phyloP scores from a whole-genome alignment of 2,797 vertebrate species.

The Macropodus opercularis region DNA sequence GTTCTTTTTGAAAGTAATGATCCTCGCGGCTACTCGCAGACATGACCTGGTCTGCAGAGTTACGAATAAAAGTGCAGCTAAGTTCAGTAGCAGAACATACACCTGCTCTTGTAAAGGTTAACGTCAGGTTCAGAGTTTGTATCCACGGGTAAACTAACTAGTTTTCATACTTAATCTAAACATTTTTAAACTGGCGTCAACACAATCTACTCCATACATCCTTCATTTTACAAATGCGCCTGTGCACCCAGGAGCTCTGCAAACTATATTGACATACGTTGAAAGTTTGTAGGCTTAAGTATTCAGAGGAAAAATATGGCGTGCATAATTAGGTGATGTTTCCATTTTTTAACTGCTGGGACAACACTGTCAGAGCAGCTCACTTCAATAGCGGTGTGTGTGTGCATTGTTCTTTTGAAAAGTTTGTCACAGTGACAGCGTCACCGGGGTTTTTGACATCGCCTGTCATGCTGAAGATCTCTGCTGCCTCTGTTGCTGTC shows the following conservation, averaged over 20 bases:
- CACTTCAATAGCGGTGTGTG: slow-evolving; percentile 75
- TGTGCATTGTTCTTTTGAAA: slow-evolving; percentile 82
- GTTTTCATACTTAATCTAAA: slow-evolving; percentile 6
- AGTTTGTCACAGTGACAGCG: slow-evolving; percentile 85
- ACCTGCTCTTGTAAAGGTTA: slow-evolving; percentile 45
- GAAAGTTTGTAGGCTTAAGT: slow-evolving; percentile 77
- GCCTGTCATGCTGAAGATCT: slow-evolving; percentile 84
- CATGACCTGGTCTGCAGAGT: slow-evolving; percentile 62
- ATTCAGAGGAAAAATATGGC: slow-evolving; percentile 50
- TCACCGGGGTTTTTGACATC: slow-evolving; percentile 83
- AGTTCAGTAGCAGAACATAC: slow-evolving; percentile 38
- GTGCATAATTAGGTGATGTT: slow-evolving; percentile 78
- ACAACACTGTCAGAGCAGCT: slow-evolving; percentile 76
- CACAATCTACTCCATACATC: slow-evolving; percentile 12
- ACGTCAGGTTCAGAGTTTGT: slow-evolving; percentile 16
- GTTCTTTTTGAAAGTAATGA: slow-evolving; percentile 77
- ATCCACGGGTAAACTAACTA: background rate
- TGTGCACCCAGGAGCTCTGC: slow-evolving; percentile 22
- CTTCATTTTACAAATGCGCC: slow-evolving; percentile 14
- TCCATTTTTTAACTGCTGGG: slow-evolving; percentile 77
- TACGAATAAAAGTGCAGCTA: slow-evolving; percentile 69
- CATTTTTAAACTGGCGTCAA: slow-evolving; percentile 1
- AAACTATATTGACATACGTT: slow-evolving; percentile 73
- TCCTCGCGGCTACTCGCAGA: slow-evolving; percentile 68
- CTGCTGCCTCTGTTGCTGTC: slow-evolving; percentile 83